Evolutionary conservation across 2,113 vertebrate species (phyloP), one percentile per base, ranked within the genome.

Genomic region (Smithornis capensis): DNA sequence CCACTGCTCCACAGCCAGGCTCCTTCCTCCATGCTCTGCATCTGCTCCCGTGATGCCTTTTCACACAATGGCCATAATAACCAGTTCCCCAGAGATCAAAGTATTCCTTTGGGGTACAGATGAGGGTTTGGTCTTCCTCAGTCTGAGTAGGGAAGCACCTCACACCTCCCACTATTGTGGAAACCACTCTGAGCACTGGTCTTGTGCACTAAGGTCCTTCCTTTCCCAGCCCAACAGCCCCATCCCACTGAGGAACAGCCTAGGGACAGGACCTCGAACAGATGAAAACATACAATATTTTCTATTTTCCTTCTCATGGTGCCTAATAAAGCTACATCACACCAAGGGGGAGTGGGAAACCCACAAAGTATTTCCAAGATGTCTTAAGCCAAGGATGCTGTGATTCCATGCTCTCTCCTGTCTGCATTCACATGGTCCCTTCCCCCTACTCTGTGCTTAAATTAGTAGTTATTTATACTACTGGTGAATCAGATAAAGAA

Each of bases 131-230:
- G 37, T 40, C 17, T 75, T 71, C 52, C 27, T 67, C 40, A 76
- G 4, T 10, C 21, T 4, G 3, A 59, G 23, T 1, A 71, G 12
- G 14, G 24, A 57, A 85, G 35, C 0, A 0, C 23, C 35, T 70
- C 18, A 4, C 10, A 10, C n/a, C 38, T 92, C 50, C 55, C 59
- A 57, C 24, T 69, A 5, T 1, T 40, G 19, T 10, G 14, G 7
- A 81, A 92, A 63, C 31, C 55, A 55, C 50, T 45, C 59, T 37
- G 40, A 74, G n/a, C 53, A 40, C 24, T 23, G 23, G 9, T 40
- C 71, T 27, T 37, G 28, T 18, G 45, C 37, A 57, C 64, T 27
- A 35, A 64, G 23, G n/a, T 65, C n/a, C 24, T 42, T 59, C 19
- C 42, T 21, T 44, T 70, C 42, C 16, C 2, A 4, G 6, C 4